Base-by-base conservation (phyloP, 2,113 vertebrate genomes). In the Forbesichthys agassizii region DNA sequence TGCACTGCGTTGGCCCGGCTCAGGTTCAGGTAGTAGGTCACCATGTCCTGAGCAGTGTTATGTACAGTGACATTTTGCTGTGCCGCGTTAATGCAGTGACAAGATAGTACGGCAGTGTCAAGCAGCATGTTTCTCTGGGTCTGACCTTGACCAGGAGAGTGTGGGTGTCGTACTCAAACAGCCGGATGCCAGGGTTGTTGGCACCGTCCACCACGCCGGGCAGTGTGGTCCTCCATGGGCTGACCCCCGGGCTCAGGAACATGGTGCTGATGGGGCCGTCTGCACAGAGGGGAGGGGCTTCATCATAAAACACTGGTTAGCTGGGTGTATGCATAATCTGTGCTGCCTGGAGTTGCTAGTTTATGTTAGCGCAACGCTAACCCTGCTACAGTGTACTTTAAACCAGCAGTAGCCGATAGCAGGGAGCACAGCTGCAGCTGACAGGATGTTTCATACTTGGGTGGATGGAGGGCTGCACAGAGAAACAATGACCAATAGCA, bases 151-250 rank as follows among this genome's bases (percentile, higher is more conserved):
- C 91, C 4, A 88, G 79, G 54, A 99, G 93, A 0, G 94, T 96
- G 83, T 87, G 70, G 36, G 33, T 88, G 75, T 99, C 91, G 0
- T 99, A 99, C 63, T 91, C 52, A 8, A 98, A 85, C 60, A 97
- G 64, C 1, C 96, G 93, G 58, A 99, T 96, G 11, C 93, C 96
- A 62, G 98, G 98, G 73, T 99, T 99, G 91, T 99, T 99, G 66
- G 95, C 94, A 42, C 97, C 97, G 1, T 98, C 90, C 48, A 62
- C 67, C 6, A 99, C 98, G 48, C 95, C 96, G 16, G 95, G 93
- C 47, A 99, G 85, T 0, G 95, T 96, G 61, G 96, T 98, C 83
- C 97, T 95, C 98, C 97, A 99, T 0, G 98, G 98, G 27, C 93
- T 94, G 75, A 99, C 93, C 18, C 94, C 96, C 6, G 98, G 98